A percentile compares a stretch with the other conserved stretches of the same genome.
Evolutionary conservation across 1,140 invertebrate species (phyloP).

Genomic region (Nymphalis io): DNA sequence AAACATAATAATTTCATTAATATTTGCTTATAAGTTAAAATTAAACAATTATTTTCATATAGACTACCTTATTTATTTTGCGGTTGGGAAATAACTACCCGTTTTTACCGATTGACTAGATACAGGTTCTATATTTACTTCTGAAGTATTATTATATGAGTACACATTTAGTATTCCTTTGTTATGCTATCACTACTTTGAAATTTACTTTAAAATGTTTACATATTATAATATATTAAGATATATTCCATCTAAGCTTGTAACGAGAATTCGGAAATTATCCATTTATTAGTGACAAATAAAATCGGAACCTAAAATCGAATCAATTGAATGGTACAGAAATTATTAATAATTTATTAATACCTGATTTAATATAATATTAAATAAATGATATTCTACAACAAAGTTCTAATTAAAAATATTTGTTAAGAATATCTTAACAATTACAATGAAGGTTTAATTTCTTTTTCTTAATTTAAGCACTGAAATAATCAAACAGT

Average conservation of each 20-base stretch:
- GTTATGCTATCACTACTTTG: slow-evolving; percentile 4
- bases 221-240: background rate
- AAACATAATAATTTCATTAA: slow-evolving; percentile 8
- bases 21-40: slow-evolving; percentile 5
- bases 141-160: slow-evolving; percentile 3
- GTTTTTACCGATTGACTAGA: slow-evolving; percentile 27
- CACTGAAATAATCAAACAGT: background rate
- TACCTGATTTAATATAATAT: no score
- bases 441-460: no score
- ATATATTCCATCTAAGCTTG: background rate
- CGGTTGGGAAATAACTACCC: slow-evolving; percentile 11
- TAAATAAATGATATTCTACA: no score
- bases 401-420: no score
- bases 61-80: slow-evolving; percentile 24
- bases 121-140: slow-evolving; percentile 13
- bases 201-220: background rate
- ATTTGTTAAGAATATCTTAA: no score
- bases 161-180: slow-evolving; percentile 9
- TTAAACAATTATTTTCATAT: slow-evolving; percentile 12
- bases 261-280: background rate
- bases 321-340: background rate
- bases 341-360: no score
- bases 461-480: no score
- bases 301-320: background rate
- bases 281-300: background rate